Evolutionary conservation across 2,113 vertebrate genomes (phyloP).

Genomic region (Connochaetes taurinus): DNA sequence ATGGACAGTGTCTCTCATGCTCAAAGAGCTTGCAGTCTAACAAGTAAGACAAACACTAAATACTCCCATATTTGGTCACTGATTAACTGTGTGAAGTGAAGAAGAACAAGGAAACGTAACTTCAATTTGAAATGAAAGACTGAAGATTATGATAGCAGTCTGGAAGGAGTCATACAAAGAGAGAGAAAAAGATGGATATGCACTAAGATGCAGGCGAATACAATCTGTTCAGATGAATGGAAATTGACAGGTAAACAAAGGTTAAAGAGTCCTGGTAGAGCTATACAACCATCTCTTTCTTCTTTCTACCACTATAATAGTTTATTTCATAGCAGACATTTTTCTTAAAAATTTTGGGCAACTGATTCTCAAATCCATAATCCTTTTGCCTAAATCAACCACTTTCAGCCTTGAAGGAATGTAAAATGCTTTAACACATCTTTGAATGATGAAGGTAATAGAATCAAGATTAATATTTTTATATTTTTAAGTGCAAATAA

Average conservation of each 20-base stretch:
- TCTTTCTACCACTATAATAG: neutral
- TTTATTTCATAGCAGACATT: neutral
- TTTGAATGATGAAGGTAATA: constrained; percentile 21
- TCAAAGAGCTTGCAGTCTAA: neutral
- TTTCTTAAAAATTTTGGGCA: neutral
- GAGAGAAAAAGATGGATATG: neutral
- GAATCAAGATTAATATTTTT: neutral
- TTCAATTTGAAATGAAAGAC: neutral
- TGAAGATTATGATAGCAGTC: neutral
- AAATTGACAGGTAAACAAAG: neutral
- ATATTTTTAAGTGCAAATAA: neutral
- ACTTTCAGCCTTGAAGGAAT: constrained; percentile 11
- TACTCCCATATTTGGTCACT: neutral
- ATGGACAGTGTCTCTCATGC: neutral
- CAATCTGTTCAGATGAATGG: neutral
- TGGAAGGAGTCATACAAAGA: neutral
- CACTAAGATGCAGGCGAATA: neutral
- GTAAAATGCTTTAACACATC: neutral
- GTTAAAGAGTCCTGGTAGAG: neutral
- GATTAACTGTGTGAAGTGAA: neutral
- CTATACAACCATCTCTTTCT: neutral
- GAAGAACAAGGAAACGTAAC: neutral
- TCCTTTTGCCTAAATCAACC: neutral
- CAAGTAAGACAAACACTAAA: neutral
- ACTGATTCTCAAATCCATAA: neutral